Evolutionary conservation across 2,113 vertebrate genomes (phyloP).

Genomic region (Rana temporaria): DNA sequence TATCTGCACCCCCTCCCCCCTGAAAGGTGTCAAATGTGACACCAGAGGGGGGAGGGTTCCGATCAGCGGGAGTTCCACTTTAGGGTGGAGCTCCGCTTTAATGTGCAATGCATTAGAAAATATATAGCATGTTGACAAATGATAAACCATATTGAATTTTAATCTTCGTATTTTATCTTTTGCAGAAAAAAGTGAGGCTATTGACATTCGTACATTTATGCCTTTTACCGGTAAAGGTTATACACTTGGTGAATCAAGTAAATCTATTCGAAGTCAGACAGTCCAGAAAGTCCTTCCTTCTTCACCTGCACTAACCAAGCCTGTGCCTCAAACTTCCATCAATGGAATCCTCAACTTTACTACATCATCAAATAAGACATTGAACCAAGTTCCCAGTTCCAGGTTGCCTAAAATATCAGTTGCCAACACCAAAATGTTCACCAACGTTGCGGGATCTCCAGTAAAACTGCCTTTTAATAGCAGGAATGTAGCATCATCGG

Average conservation of each 20-base stretch:
- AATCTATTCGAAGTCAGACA: constrained; percentile 53
- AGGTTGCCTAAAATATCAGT: constrained; percentile 74
- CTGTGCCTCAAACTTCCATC: constrained; percentile 51
- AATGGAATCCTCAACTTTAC: constrained; percentile 13
- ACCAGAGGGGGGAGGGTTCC: too few relatives aligned
- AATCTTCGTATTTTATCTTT: constrained; percentile 47
- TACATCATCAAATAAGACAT: not conserved
- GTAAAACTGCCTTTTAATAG: constrained; percentile 61
- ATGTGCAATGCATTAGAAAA: too few relatives aligned
- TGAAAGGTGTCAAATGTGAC: too few relatives aligned
- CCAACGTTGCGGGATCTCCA: constrained; percentile 77
- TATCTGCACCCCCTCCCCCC: too few relatives aligned
- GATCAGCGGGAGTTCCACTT: too few relatives aligned
- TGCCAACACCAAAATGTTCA: constrained; percentile 70
- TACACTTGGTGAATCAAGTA: constrained; percentile 74
- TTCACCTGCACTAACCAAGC: constrained; percentile 23
- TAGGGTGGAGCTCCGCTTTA: too few relatives aligned
- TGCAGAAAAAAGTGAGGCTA: constrained; percentile 69
- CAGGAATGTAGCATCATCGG: constrained; percentile 9
- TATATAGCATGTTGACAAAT: too few relatives aligned
- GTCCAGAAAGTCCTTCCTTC: constrained; percentile 29
- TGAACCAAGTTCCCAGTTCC: constrained; percentile 36
- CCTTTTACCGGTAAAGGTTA: constrained; percentile 89
- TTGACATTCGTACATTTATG: constrained; percentile 69
- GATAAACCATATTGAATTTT: too few relatives aligned